Evolutionary conservation across 30 jellyfish, hydroid and myxozoan genomes (phyloP).

Genomic region (Hydra vulgaris): DNA sequence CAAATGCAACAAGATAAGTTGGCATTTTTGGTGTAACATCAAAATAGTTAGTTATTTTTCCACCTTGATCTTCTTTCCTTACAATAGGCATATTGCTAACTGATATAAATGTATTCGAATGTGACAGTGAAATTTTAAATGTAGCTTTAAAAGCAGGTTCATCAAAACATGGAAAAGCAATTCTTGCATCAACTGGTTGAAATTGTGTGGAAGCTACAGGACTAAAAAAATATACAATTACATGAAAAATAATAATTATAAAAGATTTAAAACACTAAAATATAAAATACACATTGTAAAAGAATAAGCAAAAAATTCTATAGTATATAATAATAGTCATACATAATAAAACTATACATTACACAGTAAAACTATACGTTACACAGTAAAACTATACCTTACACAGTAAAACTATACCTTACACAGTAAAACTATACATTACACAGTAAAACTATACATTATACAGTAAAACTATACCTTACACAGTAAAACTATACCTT

Average conservation of each 20-base stretch:
- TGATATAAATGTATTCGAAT: constrained; percentile 53
- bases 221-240: background rate
- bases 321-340: too few relatives aligned
- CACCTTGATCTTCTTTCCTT: constrained; percentile 14
- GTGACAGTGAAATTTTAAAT: constrained; percentile 45
- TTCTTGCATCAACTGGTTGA: constrained; percentile 92
- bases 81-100: constrained; percentile 73
- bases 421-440: too few relatives aligned
- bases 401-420: too few relatives aligned
- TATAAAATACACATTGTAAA: background rate
- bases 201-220: constrained; percentile 90
- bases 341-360: too few relatives aligned
- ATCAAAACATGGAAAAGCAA: constrained; percentile 91
- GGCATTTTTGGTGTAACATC: constrained; percentile 67
- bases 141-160: constrained; percentile 93
- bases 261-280: background rate
- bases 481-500: too few relatives aligned
- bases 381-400: too few relatives aligned
- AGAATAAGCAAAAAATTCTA: too few relatives aligned
- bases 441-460: too few relatives aligned
- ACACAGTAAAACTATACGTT: too few relatives aligned
- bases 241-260: background rate
- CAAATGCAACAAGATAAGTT: constrained; percentile 76
- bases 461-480: too few relatives aligned
- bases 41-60: constrained; percentile 4